A percentile compares a stretch with the other conserved stretches of the same genome.
Evolutionary conservation across 2,113 vertebrate genomes (phyloP).

Genomic region (Nesogale talazaci): DNA sequence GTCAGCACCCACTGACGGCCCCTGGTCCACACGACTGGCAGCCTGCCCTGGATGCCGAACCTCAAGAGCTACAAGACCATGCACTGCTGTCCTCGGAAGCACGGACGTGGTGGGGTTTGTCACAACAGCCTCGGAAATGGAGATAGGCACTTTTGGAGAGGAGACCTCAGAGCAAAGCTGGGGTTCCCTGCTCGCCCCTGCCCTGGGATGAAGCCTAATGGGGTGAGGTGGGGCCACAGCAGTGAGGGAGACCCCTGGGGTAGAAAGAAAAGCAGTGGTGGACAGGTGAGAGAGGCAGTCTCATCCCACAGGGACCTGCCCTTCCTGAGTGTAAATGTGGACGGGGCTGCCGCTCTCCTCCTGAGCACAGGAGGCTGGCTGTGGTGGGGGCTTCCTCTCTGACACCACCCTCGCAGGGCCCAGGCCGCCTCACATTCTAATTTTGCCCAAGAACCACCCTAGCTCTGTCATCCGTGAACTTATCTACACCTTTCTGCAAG

Average conservation of each 20-base stretch:
- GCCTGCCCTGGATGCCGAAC: neutral
- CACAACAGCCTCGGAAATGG: neutral
- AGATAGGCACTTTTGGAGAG: neutral
- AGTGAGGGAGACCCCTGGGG: neutral
- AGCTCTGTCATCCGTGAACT: conserved; percentile 58
- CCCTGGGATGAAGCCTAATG: neutral
- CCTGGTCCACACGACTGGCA: neutral
- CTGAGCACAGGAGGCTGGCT: neutral
- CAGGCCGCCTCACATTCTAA: conserved; percentile 38
- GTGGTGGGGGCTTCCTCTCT: conserved; percentile 39
- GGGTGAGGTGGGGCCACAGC: no score
- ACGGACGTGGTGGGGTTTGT: neutral
- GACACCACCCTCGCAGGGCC: neutral
- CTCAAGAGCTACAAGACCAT: neutral
- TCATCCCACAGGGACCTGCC: neutral
- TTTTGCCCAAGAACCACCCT: conserved; percentile 64
- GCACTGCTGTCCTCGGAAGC: neutral
- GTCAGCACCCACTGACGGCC: neutral
- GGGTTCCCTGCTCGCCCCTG: neutral
- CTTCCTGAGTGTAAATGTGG: neutral
- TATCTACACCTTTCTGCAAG: conserved; percentile 73
- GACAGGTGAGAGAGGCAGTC: neutral
- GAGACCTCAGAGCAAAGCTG: neutral
- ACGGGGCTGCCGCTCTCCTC: neutral
- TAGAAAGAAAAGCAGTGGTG: neutral